phyloP scores from a whole-genome alignment of 2,797 vertebrate genomes.

The Acanthis flammea region DNA sequence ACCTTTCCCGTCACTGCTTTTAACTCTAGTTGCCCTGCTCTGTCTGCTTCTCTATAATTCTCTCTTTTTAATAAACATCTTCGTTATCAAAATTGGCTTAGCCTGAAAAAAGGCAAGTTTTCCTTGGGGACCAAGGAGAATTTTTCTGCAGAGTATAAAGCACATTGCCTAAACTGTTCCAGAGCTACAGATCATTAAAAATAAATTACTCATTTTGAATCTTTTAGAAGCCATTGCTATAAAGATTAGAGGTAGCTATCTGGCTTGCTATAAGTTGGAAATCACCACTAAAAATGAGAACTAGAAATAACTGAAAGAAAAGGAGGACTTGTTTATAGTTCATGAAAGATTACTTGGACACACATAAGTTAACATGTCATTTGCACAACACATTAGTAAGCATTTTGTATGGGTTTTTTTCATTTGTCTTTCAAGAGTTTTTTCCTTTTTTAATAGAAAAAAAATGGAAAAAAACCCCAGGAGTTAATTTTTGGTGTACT shows the following conservation, averaged over 20 bases:
- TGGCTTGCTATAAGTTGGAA: not conserved
- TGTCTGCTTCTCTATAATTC: not conserved
- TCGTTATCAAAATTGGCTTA: not conserved
- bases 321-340: not conserved
- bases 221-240: constrained; percentile 3
- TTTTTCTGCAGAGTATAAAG: not conserved
- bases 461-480: not conserved
- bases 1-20: not conserved
- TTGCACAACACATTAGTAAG: not conserved
- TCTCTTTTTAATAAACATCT: constrained; percentile 20
- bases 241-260: not conserved
- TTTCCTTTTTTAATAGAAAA: not conserved
- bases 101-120: constrained; percentile 8
- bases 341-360: not conserved
- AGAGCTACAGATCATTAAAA: constrained; percentile 45
- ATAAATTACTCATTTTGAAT: constrained; percentile 28
- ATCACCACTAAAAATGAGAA: not conserved
- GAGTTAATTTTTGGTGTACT: not conserved
- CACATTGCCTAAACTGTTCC: not conserved
- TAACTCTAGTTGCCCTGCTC: not conserved
- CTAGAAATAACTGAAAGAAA: not conserved
- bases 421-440: not conserved
- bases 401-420: not conserved
- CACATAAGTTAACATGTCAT: not conserved
- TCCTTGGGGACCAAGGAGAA: not conserved